These are phyloP conservation scores for Onychostoma macrolepis DNA, from an alignment of 2,113 vertebrate species.

Conservation along the genomic window DNA sequence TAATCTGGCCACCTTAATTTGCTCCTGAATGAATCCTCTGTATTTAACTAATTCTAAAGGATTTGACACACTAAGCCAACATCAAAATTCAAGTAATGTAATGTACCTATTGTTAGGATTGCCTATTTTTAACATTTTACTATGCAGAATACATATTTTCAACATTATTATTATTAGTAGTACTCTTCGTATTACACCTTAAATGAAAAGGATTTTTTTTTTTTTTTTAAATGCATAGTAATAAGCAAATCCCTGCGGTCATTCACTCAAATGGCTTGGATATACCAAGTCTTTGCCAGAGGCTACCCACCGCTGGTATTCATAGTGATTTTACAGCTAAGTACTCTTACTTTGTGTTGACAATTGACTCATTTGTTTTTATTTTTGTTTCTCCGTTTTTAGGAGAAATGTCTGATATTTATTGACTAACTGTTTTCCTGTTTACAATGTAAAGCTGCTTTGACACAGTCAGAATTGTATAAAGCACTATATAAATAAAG, in stretches of 20 bases:
- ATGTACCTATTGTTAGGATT: too few relatives aligned
- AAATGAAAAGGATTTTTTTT: neutral
- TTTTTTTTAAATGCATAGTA: neutral
- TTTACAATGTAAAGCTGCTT: too few relatives aligned
- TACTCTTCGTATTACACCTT: neutral
- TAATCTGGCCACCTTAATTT: neutral
- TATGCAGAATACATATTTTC: neutral
- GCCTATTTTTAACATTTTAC: neutral
- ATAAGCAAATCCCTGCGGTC: neutral
- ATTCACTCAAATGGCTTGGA: neutral
- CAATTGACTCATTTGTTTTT: neutral
- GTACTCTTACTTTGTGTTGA: neutral
- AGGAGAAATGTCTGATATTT: neutral
- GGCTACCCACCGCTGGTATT: neutral
- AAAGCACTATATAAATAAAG: too few relatives aligned
- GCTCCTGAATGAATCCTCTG: neutral
- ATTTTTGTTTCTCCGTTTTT: neutral
- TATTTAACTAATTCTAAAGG: too few relatives aligned
- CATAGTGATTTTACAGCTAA: neutral
- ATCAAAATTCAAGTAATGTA: too few relatives aligned
- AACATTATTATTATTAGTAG: neutral
- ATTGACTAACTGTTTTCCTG: too few relatives aligned
- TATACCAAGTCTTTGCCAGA: neutral
- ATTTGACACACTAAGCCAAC: too few relatives aligned
- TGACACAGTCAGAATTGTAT: too few relatives aligned